These are phyloP conservation scores for Gadus chalcogrammus DNA, from an alignment of 2,113 vertebrate genomes.

Conservation along the genomic window DNA sequence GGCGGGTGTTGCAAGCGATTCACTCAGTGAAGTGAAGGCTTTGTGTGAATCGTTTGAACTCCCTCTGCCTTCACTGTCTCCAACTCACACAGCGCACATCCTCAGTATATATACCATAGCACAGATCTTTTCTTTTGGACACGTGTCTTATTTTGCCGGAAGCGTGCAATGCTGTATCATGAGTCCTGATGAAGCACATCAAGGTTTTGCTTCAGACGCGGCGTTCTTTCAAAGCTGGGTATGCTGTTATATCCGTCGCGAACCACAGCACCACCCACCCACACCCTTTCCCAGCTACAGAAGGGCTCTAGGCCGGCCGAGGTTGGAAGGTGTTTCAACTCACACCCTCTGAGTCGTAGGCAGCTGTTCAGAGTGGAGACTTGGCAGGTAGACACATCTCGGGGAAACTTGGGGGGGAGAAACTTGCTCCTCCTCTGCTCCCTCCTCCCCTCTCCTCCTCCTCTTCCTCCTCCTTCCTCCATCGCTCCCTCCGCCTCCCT, in stretches of 20 bases:
- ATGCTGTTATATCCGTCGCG: neutral
- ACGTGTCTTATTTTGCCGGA: too few relatives aligned
- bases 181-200: too few relatives aligned
- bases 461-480: constrained; percentile 44
- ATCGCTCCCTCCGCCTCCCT: constrained; percentile 42
- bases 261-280: neutral
- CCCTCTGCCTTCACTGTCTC: too few relatives aligned
- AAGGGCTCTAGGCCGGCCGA: neutral
- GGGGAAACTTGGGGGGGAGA: constrained; percentile 56
- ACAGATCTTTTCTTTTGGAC: too few relatives aligned
- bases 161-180: too few relatives aligned
- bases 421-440: constrained; percentile 25
- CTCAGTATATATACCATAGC: too few relatives aligned
- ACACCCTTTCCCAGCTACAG: neutral
- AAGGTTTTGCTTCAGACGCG: too few relatives aligned
- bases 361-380: constrained; percentile 69
- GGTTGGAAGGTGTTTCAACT: constrained; percentile 17
- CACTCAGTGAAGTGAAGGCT: too few relatives aligned
- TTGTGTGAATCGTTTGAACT: too few relatives aligned
- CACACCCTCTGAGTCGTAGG: constrained; percentile 51
- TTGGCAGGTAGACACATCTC: constrained; percentile 68
- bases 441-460: constrained; percentile 34
- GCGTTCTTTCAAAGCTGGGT: too few relatives aligned
- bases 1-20: too few relatives aligned
- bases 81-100: too few relatives aligned